A percentile compares a stretch with the other conserved stretches of the same genome.
These are phyloP conservation scores for Hirundichthys speculiger DNA, from an alignment of 2,113 vertebrate genomes.

Conservation along the genomic window DNA sequence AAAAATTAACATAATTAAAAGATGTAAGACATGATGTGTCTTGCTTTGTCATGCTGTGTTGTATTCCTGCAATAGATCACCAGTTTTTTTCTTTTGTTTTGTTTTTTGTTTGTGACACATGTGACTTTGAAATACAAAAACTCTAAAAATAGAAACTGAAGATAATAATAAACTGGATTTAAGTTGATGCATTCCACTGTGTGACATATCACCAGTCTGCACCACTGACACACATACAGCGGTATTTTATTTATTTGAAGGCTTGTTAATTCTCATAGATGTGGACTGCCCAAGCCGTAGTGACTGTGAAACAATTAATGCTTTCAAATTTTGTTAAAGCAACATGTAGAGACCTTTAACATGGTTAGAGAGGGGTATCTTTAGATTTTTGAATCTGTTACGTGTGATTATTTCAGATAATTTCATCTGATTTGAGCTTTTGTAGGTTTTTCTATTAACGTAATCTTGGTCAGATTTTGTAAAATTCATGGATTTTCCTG, in stretches of 20 bases:
- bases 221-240: too few relatives aligned
- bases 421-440: conserved; percentile 4
- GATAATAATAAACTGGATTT: background rate
- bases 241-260: too few relatives aligned
- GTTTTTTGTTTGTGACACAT: conserved; percentile 28
- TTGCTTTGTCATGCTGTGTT: conserved; percentile 23
- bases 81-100: too few relatives aligned
- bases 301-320: background rate
- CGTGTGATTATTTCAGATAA: conserved; percentile 9
- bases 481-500: conserved; percentile 26
- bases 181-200: too few relatives aligned
- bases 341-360: background rate
- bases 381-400: background rate
- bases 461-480: conserved; percentile 10
- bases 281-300: background rate
- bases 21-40: conserved; percentile 8
- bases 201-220: too few relatives aligned
- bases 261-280: too few relatives aligned
- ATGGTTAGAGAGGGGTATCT: background rate
- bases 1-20: conserved; percentile 3
- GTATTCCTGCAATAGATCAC: background rate
- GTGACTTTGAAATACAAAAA: conserved; percentile 9
- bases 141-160: background rate
- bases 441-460: conserved; percentile 31
- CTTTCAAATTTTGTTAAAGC: background rate